These are phyloP conservation scores for Andrena hattorfiana DNA, from an alignment of 2,888 invertebrate genomes.

Conservation along the genomic window DNA sequence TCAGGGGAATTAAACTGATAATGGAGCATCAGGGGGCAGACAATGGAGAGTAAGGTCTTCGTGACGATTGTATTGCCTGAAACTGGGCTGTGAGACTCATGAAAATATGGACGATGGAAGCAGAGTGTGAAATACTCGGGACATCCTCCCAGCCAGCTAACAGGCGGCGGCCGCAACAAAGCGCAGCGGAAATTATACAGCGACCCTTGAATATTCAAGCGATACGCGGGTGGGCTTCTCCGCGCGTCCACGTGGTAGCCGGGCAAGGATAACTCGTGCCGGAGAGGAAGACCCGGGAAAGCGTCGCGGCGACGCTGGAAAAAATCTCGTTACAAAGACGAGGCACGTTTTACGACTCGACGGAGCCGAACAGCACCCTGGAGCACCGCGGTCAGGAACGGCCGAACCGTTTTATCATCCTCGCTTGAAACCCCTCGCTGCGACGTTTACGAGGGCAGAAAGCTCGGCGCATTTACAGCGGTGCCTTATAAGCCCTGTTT, in stretches of 20 bases:
- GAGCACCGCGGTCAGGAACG: slow-evolving; percentile 35
- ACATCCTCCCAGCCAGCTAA: neutral
- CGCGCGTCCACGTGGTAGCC: neutral
- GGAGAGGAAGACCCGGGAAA: slow-evolving; percentile 9
- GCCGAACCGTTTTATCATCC: slow-evolving; percentile 43
- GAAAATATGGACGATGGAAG: neutral
- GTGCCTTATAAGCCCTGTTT: neutral
- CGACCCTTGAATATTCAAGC: slow-evolving; percentile 33
- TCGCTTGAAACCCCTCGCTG: slow-evolving; percentile 10
- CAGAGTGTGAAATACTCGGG: neutral
- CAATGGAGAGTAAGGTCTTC: too few species aligned
- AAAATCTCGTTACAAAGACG: slow-evolving; percentile 56
- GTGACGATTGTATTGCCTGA: too few species aligned
- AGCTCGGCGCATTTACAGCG: slow-evolving; percentile 14
- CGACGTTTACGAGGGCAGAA: slow-evolving; percentile 34
- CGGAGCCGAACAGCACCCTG: slow-evolving; percentile 46
- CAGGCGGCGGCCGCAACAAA: neutral
- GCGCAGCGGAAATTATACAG: slow-evolving; percentile 17
- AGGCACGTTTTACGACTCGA: slow-evolving; percentile 58
- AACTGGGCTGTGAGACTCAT: too few species aligned
- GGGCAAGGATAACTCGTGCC: neutral
- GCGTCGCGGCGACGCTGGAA: slow-evolving; percentile 29
- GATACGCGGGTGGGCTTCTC: neutral
- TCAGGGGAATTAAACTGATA: too few species aligned
- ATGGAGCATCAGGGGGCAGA: too few species aligned